A percentile compares a stretch with the other conserved stretches of the same genome.
Evolutionary conservation across 2,888 invertebrate genomes (phyloP).

Genomic region (Anagyrus pseudococci): DNA sequence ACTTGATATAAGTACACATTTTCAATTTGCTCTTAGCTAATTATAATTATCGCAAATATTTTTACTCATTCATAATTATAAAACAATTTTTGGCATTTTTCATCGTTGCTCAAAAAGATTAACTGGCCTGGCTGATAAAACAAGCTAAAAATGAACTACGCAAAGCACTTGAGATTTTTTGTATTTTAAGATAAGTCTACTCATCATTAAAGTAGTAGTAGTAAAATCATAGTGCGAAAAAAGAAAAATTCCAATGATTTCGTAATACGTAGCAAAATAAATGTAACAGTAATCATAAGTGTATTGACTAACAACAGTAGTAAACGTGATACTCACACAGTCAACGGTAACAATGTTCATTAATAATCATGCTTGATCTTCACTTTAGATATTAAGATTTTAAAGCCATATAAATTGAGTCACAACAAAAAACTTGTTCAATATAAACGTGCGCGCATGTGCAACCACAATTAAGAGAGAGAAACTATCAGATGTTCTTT

Average conservation of each 20-base stretch:
- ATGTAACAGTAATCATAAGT: slow-evolving; percentile 31
- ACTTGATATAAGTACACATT: slow-evolving; percentile 37
- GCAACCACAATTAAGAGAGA: slow-evolving; percentile 35
- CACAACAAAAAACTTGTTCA: slow-evolving; percentile 34
- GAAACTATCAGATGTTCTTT: slow-evolving; percentile 27
- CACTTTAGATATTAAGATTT: slow-evolving; percentile 18
- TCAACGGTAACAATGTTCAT: slow-evolving; percentile 40
- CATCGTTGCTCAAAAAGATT: slow-evolving; percentile 17
- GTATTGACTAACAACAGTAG: slow-evolving; percentile 43
- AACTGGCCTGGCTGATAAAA: slow-evolving; percentile 3
- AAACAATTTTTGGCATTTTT: no score
- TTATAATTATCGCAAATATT: slow-evolving; percentile 3
- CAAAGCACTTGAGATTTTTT: no score
- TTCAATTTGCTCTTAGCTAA: slow-evolving; percentile 36
- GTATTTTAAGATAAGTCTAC: neutral
- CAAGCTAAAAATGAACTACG: no score
- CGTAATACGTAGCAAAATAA: slow-evolving; percentile 33
- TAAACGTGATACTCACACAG: slow-evolving; percentile 42
- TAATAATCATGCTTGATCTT: slow-evolving; percentile 24
- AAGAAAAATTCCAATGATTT: slow-evolving; percentile 28
- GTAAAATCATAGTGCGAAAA: slow-evolving; percentile 22
- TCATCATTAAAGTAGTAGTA: slow-evolving; percentile 23
- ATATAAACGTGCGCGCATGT: slow-evolving; percentile 31
- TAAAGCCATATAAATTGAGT: slow-evolving; percentile 25
- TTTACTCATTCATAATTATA: slow-evolving; percentile 12